Conservation (phyloP, 2,888 invertebrate genomes). For the Platerodrilus igneus region DNA sequence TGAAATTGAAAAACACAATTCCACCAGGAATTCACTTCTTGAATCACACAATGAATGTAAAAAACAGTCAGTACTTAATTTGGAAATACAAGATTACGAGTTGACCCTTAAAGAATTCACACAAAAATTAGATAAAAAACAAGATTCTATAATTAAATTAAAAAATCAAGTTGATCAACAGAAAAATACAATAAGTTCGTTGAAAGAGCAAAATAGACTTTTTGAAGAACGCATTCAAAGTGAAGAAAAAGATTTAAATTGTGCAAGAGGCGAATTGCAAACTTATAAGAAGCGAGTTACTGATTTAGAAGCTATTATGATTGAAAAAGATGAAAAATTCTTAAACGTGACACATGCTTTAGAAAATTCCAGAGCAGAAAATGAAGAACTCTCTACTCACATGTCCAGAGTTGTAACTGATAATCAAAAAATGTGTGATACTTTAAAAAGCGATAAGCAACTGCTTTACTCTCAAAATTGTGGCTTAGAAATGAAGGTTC, state of each 20-base stretch:
- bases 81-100: conserved; percentile 92
- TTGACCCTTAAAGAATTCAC: conserved; percentile 63
- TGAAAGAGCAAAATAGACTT: conserved; percentile 62
- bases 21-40: conserved; percentile 60
- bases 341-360: conserved; percentile 47
- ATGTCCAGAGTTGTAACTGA: conserved; percentile 48
- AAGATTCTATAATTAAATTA: conserved; percentile 52
- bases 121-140: conserved; percentile 58
- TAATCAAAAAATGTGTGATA: conserved; percentile 44
- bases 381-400: conserved; percentile 50
- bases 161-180: conserved; percentile 60
- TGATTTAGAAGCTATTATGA: conserved; percentile 47
- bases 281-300: conserved; percentile 50
- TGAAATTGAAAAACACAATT: conserved; percentile 58
- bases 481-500: conserved; percentile 45
- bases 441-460: conserved; percentile 46
- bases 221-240: conserved; percentile 62
- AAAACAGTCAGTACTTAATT: conserved; percentile 75
- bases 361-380: conserved; percentile 47
- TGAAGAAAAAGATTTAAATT: conserved; percentile 53
- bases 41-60: conserved; percentile 66
- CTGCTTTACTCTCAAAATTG: conserved; percentile 42
- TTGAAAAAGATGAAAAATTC: conserved; percentile 50
- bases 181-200: conserved; percentile 54
- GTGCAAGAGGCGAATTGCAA: conserved; percentile 48